Percentiles rank a stretch among this genome's conserved stretches.
These are phyloP conservation scores for Anniella stebbinsi DNA, from an alignment of 2,797 vertebrate species.

Conservation along the genomic window DNA sequence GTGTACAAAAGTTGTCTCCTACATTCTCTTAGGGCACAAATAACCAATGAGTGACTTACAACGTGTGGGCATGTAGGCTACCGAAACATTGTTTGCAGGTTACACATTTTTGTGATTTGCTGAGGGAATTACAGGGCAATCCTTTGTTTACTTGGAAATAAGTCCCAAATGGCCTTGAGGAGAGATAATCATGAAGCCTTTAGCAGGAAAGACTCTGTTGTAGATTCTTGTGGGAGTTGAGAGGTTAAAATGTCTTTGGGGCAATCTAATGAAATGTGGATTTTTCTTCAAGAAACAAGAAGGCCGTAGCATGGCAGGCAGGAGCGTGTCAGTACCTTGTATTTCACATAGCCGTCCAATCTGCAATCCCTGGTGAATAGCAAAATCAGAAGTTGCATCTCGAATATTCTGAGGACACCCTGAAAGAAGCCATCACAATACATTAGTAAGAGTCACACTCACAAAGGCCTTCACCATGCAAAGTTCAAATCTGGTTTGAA, in stretches of 20 bases:
- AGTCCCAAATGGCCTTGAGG: not conserved
- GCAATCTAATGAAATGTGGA: not conserved
- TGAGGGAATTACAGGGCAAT: not conserved
- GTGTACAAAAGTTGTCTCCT: not conserved
- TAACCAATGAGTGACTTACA: no score
- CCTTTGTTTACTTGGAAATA: not conserved
- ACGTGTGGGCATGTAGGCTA: not conserved
- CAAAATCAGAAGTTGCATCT: conserved; percentile 75
- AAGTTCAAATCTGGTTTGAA: not conserved
- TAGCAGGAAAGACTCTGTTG: no score
- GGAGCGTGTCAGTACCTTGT: conserved; percentile 74
- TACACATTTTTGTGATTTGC: not conserved
- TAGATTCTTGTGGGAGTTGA: not conserved
- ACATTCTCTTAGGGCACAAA: not conserved
- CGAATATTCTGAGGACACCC: conserved; percentile 83
- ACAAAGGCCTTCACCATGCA: not conserved
- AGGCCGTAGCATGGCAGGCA: not conserved
- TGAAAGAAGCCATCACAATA: conserved; percentile 68
- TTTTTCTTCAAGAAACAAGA: not conserved
- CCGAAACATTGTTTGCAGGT: not conserved
- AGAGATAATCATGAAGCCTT: not conserved
- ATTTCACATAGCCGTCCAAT: conserved; percentile 90
- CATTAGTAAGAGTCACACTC: not conserved
- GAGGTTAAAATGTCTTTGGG: not conserved
- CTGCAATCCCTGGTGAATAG: conserved; percentile 87